These are phyloP conservation scores for Apodemia mormo DNA, from an alignment of 2,888 invertebrate species.

Conservation along the genomic window DNA sequence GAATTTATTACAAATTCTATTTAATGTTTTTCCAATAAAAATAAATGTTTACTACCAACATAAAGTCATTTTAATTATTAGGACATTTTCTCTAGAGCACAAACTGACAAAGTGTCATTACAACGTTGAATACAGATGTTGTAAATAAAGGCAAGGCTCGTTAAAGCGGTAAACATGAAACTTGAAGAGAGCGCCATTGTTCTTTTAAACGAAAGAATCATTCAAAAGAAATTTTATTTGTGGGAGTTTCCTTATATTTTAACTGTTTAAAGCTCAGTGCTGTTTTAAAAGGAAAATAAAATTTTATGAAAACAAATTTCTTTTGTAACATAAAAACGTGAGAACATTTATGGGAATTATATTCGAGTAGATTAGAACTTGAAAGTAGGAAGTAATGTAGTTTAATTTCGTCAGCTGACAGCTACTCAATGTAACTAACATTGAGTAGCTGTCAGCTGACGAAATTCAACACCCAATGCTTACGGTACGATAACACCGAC, in stretches of 20 bases:
- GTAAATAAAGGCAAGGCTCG: constrained; percentile 5
- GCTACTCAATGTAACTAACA: too few relatives aligned
- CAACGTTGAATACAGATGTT: constrained; percentile 16
- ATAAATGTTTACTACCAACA: neutral
- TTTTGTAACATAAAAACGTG: too few relatives aligned
- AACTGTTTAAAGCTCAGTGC: too few relatives aligned
- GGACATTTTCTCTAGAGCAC: neutral
- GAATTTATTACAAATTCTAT: neutral
- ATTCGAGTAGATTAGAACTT: too few relatives aligned
- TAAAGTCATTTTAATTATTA: neutral
- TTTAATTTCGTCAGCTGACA: too few relatives aligned
- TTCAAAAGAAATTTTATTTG: constrained; percentile 31
- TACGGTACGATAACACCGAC: too few relatives aligned
- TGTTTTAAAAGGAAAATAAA: too few relatives aligned
- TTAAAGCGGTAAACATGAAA: constrained; percentile 28
- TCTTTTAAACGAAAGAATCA: constrained; percentile 34
- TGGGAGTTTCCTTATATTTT: constrained; percentile 21
- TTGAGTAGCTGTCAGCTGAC: too few relatives aligned
- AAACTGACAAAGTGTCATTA: constrained; percentile 19
- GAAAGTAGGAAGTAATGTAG: too few relatives aligned
- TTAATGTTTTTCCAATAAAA: neutral
- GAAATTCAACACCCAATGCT: too few relatives aligned
- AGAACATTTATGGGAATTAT: too few relatives aligned
- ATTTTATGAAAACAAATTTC: too few relatives aligned
- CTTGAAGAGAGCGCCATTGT: constrained; percentile 36